These are phyloP conservation scores for Catharus bicknelli DNA, from an alignment of 2,113 vertebrate species.

Conservation along the genomic window DNA sequence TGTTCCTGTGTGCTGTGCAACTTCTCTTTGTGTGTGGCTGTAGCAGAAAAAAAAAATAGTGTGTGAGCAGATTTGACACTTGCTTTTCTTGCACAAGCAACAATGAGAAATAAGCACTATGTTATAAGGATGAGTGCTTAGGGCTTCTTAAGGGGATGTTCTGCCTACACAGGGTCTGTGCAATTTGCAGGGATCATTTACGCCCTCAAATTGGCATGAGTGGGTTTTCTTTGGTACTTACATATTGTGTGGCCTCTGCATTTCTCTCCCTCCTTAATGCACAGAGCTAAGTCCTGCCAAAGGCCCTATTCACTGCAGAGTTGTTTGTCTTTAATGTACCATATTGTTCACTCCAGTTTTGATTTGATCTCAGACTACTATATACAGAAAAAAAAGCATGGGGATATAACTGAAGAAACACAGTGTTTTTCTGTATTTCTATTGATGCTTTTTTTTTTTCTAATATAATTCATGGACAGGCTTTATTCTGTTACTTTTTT, in stretches of 20 bases:
- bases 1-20: constrained; percentile 6
- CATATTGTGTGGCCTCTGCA: not conserved
- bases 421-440: constrained; percentile 44
- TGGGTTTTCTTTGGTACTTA: constrained; percentile 43
- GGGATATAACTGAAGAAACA: constrained; percentile 21
- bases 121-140: not conserved
- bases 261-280: constrained; percentile 28
- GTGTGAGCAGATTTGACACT: constrained; percentile 11
- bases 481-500: not conserved
- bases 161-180: constrained; percentile 30
- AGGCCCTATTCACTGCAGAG: constrained; percentile 6
- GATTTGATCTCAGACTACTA: constrained; percentile 35
- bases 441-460: not conserved
- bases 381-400: not conserved
- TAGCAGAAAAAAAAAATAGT: not conserved
- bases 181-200: constrained; percentile 28
- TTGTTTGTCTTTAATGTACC: not conserved
- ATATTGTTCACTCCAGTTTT: constrained; percentile 48
- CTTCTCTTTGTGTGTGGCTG: constrained; percentile 14
- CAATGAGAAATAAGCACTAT: constrained; percentile 36
- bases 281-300: constrained; percentile 27
- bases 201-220: not conserved
- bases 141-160: constrained; percentile 32
- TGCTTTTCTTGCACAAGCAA: constrained; percentile 58
- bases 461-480: not conserved